Conservation (phyloP, 1,140 invertebrate genomes). For the Mercenaria mercenaria region DNA sequence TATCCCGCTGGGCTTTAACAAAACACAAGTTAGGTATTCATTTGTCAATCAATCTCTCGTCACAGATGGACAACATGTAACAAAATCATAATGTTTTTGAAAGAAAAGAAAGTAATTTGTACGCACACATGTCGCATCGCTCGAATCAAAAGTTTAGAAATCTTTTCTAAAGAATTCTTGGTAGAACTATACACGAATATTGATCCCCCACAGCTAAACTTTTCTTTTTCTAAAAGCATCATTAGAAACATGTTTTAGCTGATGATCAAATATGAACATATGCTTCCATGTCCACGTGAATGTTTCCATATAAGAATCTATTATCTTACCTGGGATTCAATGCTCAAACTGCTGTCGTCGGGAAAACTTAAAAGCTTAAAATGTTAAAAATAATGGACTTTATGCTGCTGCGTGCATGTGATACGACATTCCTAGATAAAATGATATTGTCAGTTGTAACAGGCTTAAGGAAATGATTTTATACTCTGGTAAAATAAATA, state of each 20-base stretch:
- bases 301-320: too few species aligned
- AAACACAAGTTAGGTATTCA: not conserved
- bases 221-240: not conserved
- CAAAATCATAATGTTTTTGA: not conserved
- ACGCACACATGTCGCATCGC: not conserved
- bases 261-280: not conserved
- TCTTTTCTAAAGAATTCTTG: not conserved
- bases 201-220: not conserved
- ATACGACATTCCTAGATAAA: too few species aligned
- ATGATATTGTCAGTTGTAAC: too few species aligned
- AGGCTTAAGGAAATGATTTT: too few species aligned
- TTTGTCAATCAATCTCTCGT: not conserved
- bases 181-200: not conserved
- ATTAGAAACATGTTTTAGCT: not conserved
- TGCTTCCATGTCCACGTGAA: not conserved
- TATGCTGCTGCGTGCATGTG: too few species aligned
- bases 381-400: too few species aligned
- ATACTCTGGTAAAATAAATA: too few species aligned
- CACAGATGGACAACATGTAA: not conserved
- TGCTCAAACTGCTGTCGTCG: too few species aligned
- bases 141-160: not conserved
- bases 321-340: too few species aligned
- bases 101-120: constrained; percentile 5
- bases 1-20: too few species aligned
- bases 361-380: too few species aligned